A percentile compares a stretch with the other conserved stretches of the same genome.
These are phyloP conservation scores for Camelus dromedarius DNA, from an alignment of 2,113 vertebrate genomes.

Conservation along the genomic window DNA sequence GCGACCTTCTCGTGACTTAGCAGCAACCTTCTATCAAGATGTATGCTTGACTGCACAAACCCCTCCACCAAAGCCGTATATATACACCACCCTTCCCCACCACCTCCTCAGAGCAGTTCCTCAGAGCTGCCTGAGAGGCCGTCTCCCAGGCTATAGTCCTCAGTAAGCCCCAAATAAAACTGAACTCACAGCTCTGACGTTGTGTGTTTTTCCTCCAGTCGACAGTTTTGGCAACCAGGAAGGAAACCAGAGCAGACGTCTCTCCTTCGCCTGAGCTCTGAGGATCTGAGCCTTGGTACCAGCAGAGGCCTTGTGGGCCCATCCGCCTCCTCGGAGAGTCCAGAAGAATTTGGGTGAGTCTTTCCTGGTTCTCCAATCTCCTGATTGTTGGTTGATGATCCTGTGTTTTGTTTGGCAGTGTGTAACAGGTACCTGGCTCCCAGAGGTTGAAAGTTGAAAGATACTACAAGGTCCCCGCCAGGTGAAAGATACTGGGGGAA, in stretches of 20 bases:
- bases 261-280: neutral
- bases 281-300: neutral
- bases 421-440: neutral
- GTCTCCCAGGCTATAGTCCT: neutral
- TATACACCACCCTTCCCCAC: no score
- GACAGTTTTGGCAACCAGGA: neutral
- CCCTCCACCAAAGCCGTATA: neutral
- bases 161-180: neutral
- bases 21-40: neutral
- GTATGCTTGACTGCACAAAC: no score
- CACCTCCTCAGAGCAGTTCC: neutral
- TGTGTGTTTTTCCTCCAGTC: neutral
- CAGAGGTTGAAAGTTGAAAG: neutral
- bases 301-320: neutral
- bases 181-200: neutral
- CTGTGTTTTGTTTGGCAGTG: neutral
- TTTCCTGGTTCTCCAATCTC: neutral
- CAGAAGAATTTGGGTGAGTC: neutral
- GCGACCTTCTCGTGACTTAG: neutral
- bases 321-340: neutral
- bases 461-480: neutral
- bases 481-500: neutral
- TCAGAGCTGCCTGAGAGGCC: neutral
- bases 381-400: neutral
- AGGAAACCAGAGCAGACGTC: neutral